Conservation (phyloP, 2,113 vertebrate species). For the Esox niger region DNA sequence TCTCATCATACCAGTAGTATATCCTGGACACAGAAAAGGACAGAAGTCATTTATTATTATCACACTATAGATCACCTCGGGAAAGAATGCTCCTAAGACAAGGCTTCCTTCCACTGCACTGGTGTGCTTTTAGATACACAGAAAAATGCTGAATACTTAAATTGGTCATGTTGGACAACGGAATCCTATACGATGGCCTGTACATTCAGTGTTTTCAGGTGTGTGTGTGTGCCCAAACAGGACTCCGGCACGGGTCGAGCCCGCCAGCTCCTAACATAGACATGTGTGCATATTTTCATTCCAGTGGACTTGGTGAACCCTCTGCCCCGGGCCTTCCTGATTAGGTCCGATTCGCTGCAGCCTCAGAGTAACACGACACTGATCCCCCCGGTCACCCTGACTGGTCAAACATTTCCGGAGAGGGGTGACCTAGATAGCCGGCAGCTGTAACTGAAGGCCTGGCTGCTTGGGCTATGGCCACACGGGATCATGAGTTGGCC, state of each 20-base stretch:
- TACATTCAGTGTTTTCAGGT: slow-evolving; percentile 13
- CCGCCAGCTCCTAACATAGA: slow-evolving; percentile 3
- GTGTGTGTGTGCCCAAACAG: no score
- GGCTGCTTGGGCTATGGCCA: neutral
- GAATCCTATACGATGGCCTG: neutral
- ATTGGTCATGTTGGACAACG: neutral
- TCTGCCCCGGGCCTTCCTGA: slow-evolving; percentile 20
- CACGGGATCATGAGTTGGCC: slow-evolving; percentile 3
- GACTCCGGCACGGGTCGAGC: neutral
- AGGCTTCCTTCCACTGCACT: slow-evolving; percentile 7
- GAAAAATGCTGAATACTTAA: neutral
- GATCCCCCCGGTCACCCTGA: neutral
- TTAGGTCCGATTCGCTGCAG: slow-evolving; percentile 13
- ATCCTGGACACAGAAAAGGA: slow-evolving; percentile 72
- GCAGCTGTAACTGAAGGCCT: neutral
- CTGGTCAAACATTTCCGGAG: slow-evolving; percentile 17
- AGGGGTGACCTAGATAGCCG: slow-evolving; percentile 3
- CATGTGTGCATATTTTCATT: slow-evolving; percentile 13
- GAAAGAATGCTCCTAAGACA: no score
- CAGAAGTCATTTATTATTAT: neutral
- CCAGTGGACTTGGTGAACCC: slow-evolving; percentile 3
- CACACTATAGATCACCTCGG: neutral
- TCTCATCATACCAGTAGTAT: slow-evolving; percentile 99
- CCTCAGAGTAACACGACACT: slow-evolving; percentile 12
- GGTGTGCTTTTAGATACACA: slow-evolving; percentile 4